A percentile compares a stretch with the other conserved stretches of the same genome.
Conservation (phyloP, 2,797 vertebrate genomes). For the Trichosurus vulpecula region DNA sequence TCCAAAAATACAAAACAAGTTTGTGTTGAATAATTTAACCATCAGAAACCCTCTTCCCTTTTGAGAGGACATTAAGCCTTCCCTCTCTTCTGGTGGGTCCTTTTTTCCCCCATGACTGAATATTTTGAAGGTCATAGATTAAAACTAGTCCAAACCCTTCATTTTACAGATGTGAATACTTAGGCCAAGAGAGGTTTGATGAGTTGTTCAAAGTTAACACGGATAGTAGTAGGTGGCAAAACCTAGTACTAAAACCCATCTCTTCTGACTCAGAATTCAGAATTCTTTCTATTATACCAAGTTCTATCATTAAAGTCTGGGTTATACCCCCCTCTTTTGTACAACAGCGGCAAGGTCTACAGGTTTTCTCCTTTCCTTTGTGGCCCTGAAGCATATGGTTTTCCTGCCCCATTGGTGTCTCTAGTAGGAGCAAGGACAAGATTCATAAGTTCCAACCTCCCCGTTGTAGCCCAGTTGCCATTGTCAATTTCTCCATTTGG, state of each 20-base stretch:
- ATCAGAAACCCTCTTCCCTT: neutral
- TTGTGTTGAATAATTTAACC: neutral
- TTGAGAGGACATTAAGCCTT: neutral
- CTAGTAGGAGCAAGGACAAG: neutral
- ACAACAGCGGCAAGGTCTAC: neutral
- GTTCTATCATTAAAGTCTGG: neutral
- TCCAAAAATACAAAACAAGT: neutral
- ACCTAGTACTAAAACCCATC: neutral
- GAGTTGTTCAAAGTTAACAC: neutral
- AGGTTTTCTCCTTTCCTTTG: neutral
- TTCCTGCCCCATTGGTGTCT: neutral
- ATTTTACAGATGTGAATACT: neutral
- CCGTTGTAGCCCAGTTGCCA: neutral
- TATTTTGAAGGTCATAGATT: neutral
- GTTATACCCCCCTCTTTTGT: neutral
- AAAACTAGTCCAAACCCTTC: neutral
- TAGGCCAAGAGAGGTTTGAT: neutral
- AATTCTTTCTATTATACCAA: neutral
- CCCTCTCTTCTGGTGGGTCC: neutral
- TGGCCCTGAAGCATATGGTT: too few species aligned
- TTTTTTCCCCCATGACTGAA: neutral
- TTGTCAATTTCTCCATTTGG: neutral
- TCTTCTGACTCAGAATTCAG: neutral
- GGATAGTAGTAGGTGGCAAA: neutral
- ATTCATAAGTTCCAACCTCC: neutral